Percentiles rank a stretch among this genome's conserved stretches.
Evolutionary conservation across 2,888 invertebrate species (phyloP).

Genomic region (Troides oblongomaculatus): DNA sequence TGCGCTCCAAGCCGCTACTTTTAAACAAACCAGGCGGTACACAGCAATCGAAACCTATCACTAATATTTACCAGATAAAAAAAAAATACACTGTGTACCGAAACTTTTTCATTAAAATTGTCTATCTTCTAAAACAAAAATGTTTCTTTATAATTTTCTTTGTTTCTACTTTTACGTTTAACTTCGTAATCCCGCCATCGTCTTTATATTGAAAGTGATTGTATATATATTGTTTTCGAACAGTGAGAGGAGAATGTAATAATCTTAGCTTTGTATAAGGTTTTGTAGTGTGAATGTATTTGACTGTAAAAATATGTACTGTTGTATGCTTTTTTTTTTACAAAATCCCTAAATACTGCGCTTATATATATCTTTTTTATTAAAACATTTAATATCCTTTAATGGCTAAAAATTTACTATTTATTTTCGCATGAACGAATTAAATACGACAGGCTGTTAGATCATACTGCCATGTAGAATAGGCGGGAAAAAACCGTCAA

Average conservation of each 20-base stretch:
- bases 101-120: no score
- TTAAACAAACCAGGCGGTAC: no score
- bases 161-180: no score
- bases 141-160: no score
- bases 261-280: conserved; percentile 4
- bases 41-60: no score
- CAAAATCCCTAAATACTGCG: background rate
- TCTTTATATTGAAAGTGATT: conserved; percentile 4
- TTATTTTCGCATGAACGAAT: no score
- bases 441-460: background rate
- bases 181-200: background rate
- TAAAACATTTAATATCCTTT: no score
- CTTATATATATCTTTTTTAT: background rate
- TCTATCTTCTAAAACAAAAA: no score
- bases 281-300: conserved; percentile 9
- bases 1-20: no score
- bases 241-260: background rate
- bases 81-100: no score
- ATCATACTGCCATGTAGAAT: background rate
- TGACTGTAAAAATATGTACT: conserved; percentile 13
- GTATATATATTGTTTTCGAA: background rate
- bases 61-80: no score
- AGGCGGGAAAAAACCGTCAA: background rate
- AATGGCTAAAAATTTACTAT: no score
- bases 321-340: background rate